phyloP scores from a whole-genome alignment of 2,797 vertebrate species.

The Anableps anableps region DNA sequence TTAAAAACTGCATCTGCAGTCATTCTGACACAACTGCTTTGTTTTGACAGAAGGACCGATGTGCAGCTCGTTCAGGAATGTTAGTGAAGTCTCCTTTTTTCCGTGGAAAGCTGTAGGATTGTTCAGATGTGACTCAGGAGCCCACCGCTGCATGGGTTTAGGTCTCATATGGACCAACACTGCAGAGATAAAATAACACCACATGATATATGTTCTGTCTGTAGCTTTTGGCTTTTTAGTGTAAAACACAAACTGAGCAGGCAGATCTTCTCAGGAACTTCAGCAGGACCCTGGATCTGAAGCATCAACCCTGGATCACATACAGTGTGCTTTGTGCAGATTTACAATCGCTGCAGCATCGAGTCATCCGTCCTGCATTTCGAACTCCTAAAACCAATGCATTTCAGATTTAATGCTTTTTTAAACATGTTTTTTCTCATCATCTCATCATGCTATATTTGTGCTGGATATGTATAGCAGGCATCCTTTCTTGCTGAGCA shows the following conservation, averaged over 20 bases:
- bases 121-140: not conserved
- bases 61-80: not conserved
- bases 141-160: too few species aligned
- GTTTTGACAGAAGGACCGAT: not conserved
- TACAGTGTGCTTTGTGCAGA: not conserved
- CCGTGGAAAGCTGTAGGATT: not conserved
- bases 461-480: not conserved
- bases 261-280: not conserved
- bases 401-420: not conserved
- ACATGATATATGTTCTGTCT: not conserved
- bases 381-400: not conserved
- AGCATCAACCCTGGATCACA: not conserved
- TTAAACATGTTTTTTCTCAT: not conserved
- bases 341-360: too few species aligned
- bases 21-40: not conserved
- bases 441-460: not conserved
- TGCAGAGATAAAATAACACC: not conserved
- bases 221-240: not conserved
- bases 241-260: not conserved
- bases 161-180: too few species aligned
- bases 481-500: not conserved
- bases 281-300: not conserved
- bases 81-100: not conserved
- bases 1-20: not conserved
- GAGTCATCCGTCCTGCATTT: not conserved